Base-by-base conservation (phyloP, 2,113 vertebrate genomes). In the Hylia prasina region DNA sequence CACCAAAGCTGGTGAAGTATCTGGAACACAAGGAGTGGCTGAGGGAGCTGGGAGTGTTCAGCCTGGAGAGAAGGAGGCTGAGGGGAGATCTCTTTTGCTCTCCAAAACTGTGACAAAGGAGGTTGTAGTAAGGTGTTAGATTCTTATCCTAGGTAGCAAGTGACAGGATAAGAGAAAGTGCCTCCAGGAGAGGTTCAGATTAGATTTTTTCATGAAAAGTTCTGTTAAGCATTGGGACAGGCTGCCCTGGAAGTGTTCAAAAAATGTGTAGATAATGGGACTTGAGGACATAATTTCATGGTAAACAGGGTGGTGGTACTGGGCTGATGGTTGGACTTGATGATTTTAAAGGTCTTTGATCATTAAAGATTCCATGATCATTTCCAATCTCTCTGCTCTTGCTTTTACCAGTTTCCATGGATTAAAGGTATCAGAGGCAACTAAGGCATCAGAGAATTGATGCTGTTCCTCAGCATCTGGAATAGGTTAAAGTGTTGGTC, bases 221-320 rank as follows among this genome's bases (percentile, higher is more conserved):
- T 68, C 45, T 69, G 20, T 37, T 21, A 40, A 76, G 6, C 12
- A 11, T 16, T 68, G n/a, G 20, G 50, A 76, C 17, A 60, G 16
- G 9, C 21, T 61, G 21, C 11, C 4, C 30, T 40, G 25, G 17
- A 76, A 82, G 4, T 27, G 9, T 31, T 68, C 1, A 19, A 40
- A 45, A 44, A 53, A 15, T 0, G 0, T 39, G n/a, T 30, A 23
- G 40, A 47, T 54, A 22, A 31, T 12, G 13, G 21, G 7, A 19
- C 21, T 40, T 40, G 39, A 82, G 53, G 20, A 61, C 21, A 40
- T 25, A 17, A 20, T 47, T 76, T 47, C 27, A 19, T 25, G n/a
- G 24, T 25, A 47, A 76, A 22, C 4, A 7, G 13, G 15, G 8
- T 82, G 35, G 11, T 64, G 9, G 7, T 61, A 10, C 54, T 47